Percentiles rank a stretch among this genome's conserved stretches.
Conservation (phyloP, 2,888 invertebrate species). For the Cetonia aurata region DNA sequence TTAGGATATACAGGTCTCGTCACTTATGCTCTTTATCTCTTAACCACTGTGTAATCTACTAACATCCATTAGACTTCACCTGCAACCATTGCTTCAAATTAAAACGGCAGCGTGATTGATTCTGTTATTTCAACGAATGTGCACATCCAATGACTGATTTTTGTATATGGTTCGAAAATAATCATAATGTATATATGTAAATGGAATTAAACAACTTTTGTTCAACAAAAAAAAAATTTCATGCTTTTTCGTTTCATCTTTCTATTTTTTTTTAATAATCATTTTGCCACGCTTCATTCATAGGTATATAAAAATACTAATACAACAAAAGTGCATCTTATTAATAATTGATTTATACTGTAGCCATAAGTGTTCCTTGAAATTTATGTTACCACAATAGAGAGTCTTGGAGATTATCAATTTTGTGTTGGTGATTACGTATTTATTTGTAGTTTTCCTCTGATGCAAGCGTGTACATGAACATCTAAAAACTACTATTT, state of each 20-base stretch:
- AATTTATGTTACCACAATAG: too few species aligned
- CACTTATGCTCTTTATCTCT: conserved; percentile 42
- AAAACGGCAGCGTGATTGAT: conserved; percentile 26
- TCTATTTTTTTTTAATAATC: not conserved
- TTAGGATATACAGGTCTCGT: conserved; percentile 59
- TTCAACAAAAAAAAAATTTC: not conserved
- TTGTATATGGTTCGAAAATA: conserved; percentile 30
- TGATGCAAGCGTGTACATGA: too few species aligned
- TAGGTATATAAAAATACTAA: too few species aligned
- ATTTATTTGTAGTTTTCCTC: too few species aligned
- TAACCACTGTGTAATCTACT: conserved; percentile 6
- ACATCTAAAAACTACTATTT: too few species aligned
- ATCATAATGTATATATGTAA: conserved; percentile 35
- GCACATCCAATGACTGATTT: conserved; percentile 25
- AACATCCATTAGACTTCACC: conserved; percentile 1
- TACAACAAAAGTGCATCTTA: too few species aligned
- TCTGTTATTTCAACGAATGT: conserved; percentile 21
- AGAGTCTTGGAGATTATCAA: too few species aligned
- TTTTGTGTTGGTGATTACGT: too few species aligned
- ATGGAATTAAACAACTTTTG: conserved; percentile 6
- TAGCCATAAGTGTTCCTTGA: too few species aligned
- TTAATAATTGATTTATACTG: too few species aligned
- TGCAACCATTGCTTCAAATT: conserved; percentile 11
- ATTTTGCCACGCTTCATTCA: too few species aligned
- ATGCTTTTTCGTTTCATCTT: not conserved